Percentiles rank a stretch among this genome's conserved stretches.
These are phyloP conservation scores for Zaprionus ghesquierei DNA, from an alignment of 1,140 invertebrate genomes.

Conservation along the genomic window DNA sequence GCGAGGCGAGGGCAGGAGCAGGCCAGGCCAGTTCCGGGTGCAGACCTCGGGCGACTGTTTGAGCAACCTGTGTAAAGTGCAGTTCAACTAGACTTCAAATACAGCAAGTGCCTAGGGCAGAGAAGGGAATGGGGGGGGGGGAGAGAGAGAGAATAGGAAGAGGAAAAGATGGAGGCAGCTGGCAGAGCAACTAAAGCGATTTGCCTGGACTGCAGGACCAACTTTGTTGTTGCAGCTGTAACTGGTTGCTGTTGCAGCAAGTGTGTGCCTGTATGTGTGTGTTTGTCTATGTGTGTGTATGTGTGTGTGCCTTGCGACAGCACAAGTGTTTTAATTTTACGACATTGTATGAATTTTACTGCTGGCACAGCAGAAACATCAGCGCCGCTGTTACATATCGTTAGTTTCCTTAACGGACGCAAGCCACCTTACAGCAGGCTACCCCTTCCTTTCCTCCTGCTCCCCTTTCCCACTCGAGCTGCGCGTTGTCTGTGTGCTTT, in stretches of 20 bases:
- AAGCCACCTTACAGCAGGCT: constrained; percentile 54
- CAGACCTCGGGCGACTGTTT: constrained; percentile 34
- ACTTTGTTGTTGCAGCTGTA: constrained; percentile 60
- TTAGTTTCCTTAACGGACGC: constrained; percentile 80
- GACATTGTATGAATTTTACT: constrained; percentile 82
- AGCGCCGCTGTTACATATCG: constrained; percentile 80
- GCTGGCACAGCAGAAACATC: constrained; percentile 80
- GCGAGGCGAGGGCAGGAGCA: background rate
- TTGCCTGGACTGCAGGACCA: constrained; percentile 75
- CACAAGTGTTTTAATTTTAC: constrained; percentile 82
- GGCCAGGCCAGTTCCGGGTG: constrained; percentile 8
- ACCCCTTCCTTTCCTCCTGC: background rate
- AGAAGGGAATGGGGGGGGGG: no score
- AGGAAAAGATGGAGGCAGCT: constrained; percentile 3
- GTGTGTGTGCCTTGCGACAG: constrained; percentile 47
- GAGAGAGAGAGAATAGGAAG: constrained; percentile 3
- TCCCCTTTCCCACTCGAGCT: background rate
- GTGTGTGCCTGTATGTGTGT: background rate
- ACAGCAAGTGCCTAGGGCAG: constrained; percentile 16
- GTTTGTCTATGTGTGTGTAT: constrained; percentile 19
- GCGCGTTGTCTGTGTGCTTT: constrained; percentile 42
- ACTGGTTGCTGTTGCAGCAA: background rate
- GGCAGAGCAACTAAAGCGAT: constrained; percentile 56
- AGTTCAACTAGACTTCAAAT: constrained; percentile 23
- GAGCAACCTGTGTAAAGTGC: constrained; percentile 51